A percentile compares a stretch with the other conserved stretches of the same genome.
These are phyloP conservation scores for Acomys russatus DNA, from an alignment of 2,797 vertebrate genomes.

Conservation along the genomic window DNA sequence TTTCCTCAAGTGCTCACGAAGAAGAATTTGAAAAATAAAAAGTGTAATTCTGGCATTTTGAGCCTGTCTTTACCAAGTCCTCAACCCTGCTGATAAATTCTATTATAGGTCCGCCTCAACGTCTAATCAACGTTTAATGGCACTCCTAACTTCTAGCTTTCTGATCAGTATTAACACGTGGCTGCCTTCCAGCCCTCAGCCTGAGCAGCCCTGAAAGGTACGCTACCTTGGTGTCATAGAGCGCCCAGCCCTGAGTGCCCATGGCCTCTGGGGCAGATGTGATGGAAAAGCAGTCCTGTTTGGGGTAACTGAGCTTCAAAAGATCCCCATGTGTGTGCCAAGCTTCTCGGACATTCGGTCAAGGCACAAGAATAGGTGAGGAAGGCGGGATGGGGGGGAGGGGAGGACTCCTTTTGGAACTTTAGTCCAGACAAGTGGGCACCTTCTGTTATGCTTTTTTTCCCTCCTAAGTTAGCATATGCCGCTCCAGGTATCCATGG, in stretches of 20 bases:
- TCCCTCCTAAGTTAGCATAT: background rate
- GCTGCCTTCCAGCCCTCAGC: no score
- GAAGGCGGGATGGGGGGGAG: background rate
- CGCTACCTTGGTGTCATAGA: no score
- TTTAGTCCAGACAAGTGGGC: constrained; percentile 38
- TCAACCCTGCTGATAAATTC: background rate
- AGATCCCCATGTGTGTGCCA: background rate
- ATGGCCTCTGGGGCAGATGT: fast-evolving
- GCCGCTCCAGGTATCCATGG: constrained; percentile 71
- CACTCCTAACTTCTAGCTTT: background rate
- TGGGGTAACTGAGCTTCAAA: background rate
- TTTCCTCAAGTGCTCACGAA: background rate
- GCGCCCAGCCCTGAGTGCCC: background rate
- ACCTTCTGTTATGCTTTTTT: constrained; percentile 8
- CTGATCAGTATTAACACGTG: background rate
- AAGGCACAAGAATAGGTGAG: background rate
- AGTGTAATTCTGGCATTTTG: background rate
- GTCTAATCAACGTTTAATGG: background rate
- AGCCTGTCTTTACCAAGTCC: background rate
- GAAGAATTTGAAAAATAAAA: background rate
- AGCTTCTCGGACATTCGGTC: background rate
- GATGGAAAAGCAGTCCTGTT: background rate
- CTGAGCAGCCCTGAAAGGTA: background rate
- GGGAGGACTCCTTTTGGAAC: background rate
- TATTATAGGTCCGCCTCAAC: background rate